Evolutionary conservation across 2,113 vertebrate species (phyloP).

Genomic region (Rhodinocichla rosea): DNA sequence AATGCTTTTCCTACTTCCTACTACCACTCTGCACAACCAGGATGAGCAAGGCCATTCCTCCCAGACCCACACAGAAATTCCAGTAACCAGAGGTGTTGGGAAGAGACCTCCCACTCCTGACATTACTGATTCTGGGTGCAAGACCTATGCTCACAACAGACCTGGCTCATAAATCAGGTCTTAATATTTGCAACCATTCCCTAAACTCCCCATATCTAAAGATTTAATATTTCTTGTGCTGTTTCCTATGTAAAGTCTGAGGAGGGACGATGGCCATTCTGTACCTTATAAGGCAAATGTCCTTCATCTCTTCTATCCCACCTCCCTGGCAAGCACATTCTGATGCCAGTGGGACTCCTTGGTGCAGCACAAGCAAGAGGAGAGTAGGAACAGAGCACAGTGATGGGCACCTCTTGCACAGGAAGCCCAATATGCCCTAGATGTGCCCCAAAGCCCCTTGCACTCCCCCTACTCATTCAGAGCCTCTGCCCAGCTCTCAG

Average conservation of each 20-base stretch:
- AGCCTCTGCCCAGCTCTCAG: neutral
- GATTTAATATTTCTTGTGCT: neutral
- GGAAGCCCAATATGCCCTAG: neutral
- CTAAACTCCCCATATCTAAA: neutral
- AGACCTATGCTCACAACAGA: neutral
- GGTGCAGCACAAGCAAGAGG: neutral
- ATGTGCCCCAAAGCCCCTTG: neutral
- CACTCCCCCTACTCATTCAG: neutral
- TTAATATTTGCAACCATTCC: neutral
- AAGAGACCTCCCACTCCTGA: neutral
- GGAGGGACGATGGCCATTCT: neutral
- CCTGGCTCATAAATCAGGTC: neutral
- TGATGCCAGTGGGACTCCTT: neutral
- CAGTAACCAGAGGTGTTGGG: neutral
- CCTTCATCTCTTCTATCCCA: neutral
- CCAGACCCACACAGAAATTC: neutral
- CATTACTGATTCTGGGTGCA: neutral
- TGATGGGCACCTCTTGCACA: neutral
- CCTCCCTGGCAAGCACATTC: neutral
- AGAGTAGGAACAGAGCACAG: neutral
- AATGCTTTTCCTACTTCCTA: neutral
- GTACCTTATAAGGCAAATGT: neutral
- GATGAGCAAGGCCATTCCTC: neutral
- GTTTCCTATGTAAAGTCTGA: neutral
- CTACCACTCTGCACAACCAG: neutral